Conservation (phyloP, 1,140 invertebrate genomes). For the Portunus trituberculatus region DNA sequence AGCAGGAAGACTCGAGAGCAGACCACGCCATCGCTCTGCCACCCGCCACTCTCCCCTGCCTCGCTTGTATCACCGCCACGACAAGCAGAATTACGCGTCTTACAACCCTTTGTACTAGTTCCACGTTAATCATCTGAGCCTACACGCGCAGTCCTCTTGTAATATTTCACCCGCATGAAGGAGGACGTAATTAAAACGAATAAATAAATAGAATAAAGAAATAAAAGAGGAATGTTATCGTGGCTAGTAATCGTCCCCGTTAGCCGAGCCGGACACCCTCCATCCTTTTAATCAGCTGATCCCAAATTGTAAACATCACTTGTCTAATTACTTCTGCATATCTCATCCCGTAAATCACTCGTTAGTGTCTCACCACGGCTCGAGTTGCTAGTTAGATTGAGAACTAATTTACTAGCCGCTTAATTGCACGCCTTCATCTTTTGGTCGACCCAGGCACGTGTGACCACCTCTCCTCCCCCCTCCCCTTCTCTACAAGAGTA, state of each 20-base stretch:
- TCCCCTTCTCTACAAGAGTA: background rate
- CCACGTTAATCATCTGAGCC: background rate
- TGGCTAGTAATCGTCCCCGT: background rate
- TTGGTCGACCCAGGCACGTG: background rate
- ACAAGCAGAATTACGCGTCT: too few species aligned
- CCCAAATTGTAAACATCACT: conserved; percentile 29
- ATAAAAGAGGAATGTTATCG: background rate
- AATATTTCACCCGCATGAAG: background rate
- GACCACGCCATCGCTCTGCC: background rate
- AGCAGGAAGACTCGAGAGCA: background rate
- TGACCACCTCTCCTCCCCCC: background rate
- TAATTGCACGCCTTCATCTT: background rate
- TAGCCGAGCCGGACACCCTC: background rate
- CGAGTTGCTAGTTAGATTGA: conserved; percentile 16
- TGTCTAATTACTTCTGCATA: conserved; percentile 50
- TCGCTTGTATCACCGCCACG: too few species aligned
- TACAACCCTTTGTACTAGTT: background rate
- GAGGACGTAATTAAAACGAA: background rate
- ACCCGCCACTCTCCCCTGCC: too few species aligned
- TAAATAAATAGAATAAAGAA: conserved; percentile 1
- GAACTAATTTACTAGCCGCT: background rate
- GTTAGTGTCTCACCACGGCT: conserved; percentile 24
- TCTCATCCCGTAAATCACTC: conserved; percentile 45
- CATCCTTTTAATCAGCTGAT: conserved; percentile 20
- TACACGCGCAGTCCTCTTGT: background rate